Base-by-base conservation (phyloP, 2,797 vertebrate species). In the Erethizon dorsatum region DNA sequence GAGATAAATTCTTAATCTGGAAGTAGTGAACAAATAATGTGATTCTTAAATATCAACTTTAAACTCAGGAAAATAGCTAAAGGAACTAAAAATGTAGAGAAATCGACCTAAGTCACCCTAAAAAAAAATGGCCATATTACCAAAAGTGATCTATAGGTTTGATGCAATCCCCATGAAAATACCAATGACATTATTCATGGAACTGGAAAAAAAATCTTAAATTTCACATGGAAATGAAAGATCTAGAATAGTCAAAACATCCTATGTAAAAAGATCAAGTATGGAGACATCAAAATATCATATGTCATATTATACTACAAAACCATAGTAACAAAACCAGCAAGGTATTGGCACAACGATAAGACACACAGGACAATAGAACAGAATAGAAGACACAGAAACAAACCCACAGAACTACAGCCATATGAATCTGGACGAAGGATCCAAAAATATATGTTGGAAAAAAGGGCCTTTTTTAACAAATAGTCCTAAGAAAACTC, bases 21-120 rank as follows among this genome's bases (percentile, higher is more conserved):
- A 65, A 45, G 45, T 47, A 89, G 37, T 24, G 78, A 78, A 83
- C 61, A 47, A 75, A 67, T 6, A 89, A 57, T 83, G 12, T 71
- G 54, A 83, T 85, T 63, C 8, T 10, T 82, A 82, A 89, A 26
- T 85, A 57, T 8, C 4, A 83, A 71, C 82, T 96, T 85, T 94
- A 56, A 69, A 78, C 45, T 31, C 17, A 73, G 83, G 33, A 59
- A 89, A 96, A 79, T 52, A 63, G 41, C 50, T 50, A 71, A 83
- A 54, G 22, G 13, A 5, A 79, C 54, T 94, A 93, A 86, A 88
- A 52, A 73, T 88, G 67, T n/a, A 59, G 88, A 52, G 88, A 57
- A 45, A 73, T 80, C 71, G 65, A 26, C 50, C 28, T 88, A 80
- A 88, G 69, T 84, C 79, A 26, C 31, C 11, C 14, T 50, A 10